These are phyloP conservation scores for Tapirus terrestris DNA, from an alignment of 2,113 vertebrate genomes.

Conservation along the genomic window DNA sequence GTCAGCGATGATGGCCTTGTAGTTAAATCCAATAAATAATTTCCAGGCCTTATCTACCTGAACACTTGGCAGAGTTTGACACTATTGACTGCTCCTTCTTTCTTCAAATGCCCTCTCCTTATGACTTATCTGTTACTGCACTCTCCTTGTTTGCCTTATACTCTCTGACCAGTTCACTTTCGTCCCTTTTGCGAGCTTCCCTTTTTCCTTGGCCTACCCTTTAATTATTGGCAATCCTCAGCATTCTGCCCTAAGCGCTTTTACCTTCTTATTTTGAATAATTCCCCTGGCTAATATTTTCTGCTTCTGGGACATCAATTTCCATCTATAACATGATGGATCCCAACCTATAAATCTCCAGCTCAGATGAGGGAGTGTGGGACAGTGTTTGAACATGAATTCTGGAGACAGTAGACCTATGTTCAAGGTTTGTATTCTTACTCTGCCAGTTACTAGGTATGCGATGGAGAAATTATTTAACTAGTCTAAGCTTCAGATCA, in stretches of 20 bases:
- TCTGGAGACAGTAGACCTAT: background rate
- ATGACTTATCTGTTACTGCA: constrained; percentile 70
- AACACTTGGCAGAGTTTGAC: constrained; percentile 82
- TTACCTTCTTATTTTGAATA: constrained; percentile 36
- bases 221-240: constrained; percentile 64
- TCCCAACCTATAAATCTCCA: background rate
- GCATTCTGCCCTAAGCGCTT: background rate
- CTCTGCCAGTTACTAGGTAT: background rate
- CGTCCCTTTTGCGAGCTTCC: constrained; percentile 40
- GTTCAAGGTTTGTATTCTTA: background rate
- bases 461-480: background rate
- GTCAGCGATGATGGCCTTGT: constrained; percentile 81
- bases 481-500: background rate
- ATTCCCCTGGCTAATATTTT: constrained; percentile 36
- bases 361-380: background rate
- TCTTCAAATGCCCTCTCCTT: constrained; percentile 77
- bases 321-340: background rate
- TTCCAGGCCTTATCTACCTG: constrained; percentile 80
- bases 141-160: constrained; percentile 57
- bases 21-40: constrained; percentile 84
- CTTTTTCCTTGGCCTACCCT: constrained; percentile 74
- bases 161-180: constrained; percentile 48
- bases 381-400: background rate
- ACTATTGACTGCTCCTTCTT: constrained; percentile 81
- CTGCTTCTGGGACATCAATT: constrained; percentile 11